Percentiles rank a stretch among this genome's conserved stretches.
phyloP scores from a whole-genome alignment of 53 echinoderm and acorn worm genomes.

The Echinarachnius parma region DNA sequence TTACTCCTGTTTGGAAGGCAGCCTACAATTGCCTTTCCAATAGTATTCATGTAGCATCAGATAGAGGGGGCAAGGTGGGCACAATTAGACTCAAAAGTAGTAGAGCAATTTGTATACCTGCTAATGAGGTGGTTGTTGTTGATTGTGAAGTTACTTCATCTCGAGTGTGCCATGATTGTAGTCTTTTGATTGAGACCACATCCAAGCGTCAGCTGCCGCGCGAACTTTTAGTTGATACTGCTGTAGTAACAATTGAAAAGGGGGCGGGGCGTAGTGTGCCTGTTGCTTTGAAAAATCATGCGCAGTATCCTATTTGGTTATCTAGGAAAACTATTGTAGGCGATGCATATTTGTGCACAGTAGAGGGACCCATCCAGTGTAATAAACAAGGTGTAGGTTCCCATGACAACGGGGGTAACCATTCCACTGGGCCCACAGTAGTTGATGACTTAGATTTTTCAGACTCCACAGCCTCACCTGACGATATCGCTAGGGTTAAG shows the following conservation, averaged over 20 bases:
- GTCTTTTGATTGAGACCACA: slow-evolving; percentile 9
- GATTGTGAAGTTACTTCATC: too few species aligned
- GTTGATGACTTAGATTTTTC: slow-evolving; percentile 22
- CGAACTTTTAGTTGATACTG: not conserved
- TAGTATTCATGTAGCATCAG: not conserved
- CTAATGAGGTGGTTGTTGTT: not conserved
- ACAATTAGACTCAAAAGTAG: not conserved
- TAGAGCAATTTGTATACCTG: slow-evolving; percentile 1
- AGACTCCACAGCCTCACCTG: not conserved
- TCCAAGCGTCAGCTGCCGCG: not conserved
- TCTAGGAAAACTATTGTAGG: not conserved
- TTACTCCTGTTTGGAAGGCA: not conserved
- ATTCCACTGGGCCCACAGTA: too few species aligned
- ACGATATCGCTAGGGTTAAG: not conserved
- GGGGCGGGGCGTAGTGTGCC: not conserved
- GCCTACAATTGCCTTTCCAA: slow-evolving; percentile 6
- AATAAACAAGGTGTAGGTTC: not conserved
- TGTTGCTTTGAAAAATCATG: not conserved
- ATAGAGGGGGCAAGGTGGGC: not conserved
- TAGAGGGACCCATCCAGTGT: not conserved
- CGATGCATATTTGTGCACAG: not conserved
- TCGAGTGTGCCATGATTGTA: too few species aligned
- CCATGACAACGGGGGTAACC: too few species aligned
- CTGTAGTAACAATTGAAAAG: not conserved
- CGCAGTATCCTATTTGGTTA: not conserved